Evolutionary conservation across 1,140 invertebrate species (phyloP), one percentile per base, ranked within the genome.

Genomic region (Radopholus similis): DNA sequence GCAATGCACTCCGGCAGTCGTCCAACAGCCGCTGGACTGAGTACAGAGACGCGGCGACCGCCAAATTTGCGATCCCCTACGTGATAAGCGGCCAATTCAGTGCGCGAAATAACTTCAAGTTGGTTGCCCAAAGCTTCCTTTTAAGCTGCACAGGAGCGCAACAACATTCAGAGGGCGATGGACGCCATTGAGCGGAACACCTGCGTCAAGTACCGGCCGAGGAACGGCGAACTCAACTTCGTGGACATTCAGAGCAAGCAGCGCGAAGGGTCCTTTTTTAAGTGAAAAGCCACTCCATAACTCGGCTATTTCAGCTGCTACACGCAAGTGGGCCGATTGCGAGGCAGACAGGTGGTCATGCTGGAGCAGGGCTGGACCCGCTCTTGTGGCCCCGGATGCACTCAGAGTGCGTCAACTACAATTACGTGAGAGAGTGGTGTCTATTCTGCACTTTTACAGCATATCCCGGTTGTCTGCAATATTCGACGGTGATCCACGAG

Each of bases 401-500:
- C 44, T 40, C 49, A 47, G 30, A 23, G 58, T 62, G 11, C 4
- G 58, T n/a, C n/a, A n/a, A n/a, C n/a, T n/a, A n/a, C n/a, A n/a
- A n/a, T n/a, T n/a, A n/a, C n/a, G 21, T 8, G 9, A 18, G 5
- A 3, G 23, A 21, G 9, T 18, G 5, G 13, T 3, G 18, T 26
- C 34, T 15, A 13, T 9, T 21, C 15, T 28, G n/a, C 13, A 42
- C 18, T 21, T 44, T 0, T 62, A 4, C 9, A 62, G 58, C 51
- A 0, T 69, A 38, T 32, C 67, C 51, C 42, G 64, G 23, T 11
- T 77, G 75, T 55, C 34, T 68, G 13, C 65, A 77, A 44, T 68
- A 66, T 49, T 62, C 72, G 11, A 75, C 54, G 30, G 44, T 76
- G 6, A 47, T 74, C 30, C 72, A 74, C 32, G 69, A 74, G 34